Percentiles rank a stretch among this genome's conserved stretches.
These are phyloP conservation scores for Coptodon rendalli DNA, from an alignment of 2,113 vertebrate species.

Conservation along the genomic window DNA sequence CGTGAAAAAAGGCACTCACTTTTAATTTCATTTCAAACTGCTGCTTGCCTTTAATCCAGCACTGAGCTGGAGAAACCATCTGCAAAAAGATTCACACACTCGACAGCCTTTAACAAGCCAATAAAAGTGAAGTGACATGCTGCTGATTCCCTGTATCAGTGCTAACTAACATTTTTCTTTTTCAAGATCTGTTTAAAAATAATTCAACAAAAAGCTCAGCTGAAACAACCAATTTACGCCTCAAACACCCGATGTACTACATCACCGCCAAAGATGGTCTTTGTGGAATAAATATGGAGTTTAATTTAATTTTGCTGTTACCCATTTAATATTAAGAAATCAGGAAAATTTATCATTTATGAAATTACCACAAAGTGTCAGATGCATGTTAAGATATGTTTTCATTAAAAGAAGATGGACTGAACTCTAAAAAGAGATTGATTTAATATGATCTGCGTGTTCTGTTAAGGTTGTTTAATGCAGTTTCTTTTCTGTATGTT, in stretches of 20 bases:
- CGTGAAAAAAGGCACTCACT: background rate
- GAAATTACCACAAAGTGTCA: background rate
- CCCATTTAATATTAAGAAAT: background rate
- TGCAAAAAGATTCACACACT: background rate
- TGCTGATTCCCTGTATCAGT: background rate
- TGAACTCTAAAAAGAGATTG: background rate
- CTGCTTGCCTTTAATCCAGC: slow-evolving; percentile 14
- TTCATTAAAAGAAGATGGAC: background rate
- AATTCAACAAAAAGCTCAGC: background rate
- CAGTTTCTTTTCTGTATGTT: slow-evolving; percentile 1
- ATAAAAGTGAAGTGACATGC: slow-evolving; percentile 3
- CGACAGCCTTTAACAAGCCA: background rate
- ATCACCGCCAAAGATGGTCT: slow-evolving; percentile 26
- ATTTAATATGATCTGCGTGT: background rate
- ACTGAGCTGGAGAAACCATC: background rate
- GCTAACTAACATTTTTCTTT: background rate
- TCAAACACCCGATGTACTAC: slow-evolving; percentile 20
- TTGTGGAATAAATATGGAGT: background rate
- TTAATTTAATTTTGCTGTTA: background rate
- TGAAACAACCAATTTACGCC: slow-evolving; percentile 24
- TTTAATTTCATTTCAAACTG: background rate
- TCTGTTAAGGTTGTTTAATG: background rate
- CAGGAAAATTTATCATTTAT: background rate
- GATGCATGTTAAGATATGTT: background rate
- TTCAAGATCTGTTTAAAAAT: background rate